Percentiles rank a stretch among this genome's conserved stretches.
phyloP scores from a whole-genome alignment of 2,113 vertebrate genomes.

The Apistogramma diplotaenia region DNA sequence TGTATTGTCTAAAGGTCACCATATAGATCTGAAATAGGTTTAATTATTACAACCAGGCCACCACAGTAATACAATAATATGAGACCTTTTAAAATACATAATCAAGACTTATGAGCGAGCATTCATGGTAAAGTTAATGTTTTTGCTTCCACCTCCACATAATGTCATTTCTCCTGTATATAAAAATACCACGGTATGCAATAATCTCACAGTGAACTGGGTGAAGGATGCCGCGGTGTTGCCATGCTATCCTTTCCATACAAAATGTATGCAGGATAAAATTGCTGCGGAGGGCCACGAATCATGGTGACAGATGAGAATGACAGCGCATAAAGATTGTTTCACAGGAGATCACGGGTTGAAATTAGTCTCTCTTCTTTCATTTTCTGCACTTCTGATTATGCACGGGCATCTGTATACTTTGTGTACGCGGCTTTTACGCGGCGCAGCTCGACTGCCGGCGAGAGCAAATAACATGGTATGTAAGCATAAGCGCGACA shows the following conservation, averaged over 20 bases:
- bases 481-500: background rate
- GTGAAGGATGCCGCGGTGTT: background rate
- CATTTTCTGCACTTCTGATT: background rate
- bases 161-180: slow-evolving; percentile 8
- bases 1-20: background rate
- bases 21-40: slow-evolving; percentile 8
- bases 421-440: background rate
- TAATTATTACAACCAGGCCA: background rate
- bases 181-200: slow-evolving; percentile 28
- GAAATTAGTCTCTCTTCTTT: background rate
- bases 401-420: background rate
- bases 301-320: slow-evolving; percentile 6
- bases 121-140: slow-evolving; percentile 25
- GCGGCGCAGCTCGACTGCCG: background rate
- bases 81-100: background rate
- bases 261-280: slow-evolving; percentile 1
- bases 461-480: background rate
- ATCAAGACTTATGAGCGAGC: background rate
- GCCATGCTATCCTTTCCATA: slow-evolving; percentile 20
- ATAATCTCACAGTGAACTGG: slow-evolving; percentile 44
- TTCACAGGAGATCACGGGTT: background rate
- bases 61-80: background rate
- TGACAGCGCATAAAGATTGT: background rate
- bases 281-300: background rate
- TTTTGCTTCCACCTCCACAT: background rate